These are phyloP conservation scores for Ephialtes manifestator DNA, from an alignment of 2,888 invertebrate species.

Conservation along the genomic window DNA sequence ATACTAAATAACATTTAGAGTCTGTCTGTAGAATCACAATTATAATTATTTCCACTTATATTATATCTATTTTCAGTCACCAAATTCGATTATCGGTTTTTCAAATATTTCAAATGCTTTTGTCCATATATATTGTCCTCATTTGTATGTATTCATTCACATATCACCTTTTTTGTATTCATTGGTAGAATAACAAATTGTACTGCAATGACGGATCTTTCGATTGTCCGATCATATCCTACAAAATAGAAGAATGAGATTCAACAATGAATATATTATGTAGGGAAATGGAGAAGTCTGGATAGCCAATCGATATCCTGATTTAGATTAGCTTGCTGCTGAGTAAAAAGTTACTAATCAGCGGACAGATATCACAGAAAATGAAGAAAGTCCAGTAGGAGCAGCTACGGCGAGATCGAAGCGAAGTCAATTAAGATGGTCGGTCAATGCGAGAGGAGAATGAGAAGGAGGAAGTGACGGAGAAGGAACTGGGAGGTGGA, in stretches of 20 bases:
- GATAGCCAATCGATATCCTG: too few relatives aligned
- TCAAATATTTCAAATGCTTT: too few relatives aligned
- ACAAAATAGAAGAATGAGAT: background rate
- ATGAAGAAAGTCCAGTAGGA: background rate
- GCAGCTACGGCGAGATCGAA: background rate
- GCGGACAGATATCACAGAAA: background rate
- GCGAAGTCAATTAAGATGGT: conserved; percentile 66
- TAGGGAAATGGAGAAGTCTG: background rate
- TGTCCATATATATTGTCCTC: too few relatives aligned
- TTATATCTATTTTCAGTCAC: too few relatives aligned
- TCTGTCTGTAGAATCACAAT: background rate
- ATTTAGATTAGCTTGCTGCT: background rate
- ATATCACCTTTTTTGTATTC: too few relatives aligned
- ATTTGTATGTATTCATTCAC: too few relatives aligned
- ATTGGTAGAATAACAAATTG: too few relatives aligned
- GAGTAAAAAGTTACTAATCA: background rate
- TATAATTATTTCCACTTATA: too few relatives aligned
- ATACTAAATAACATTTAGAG: background rate
- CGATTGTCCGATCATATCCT: too few relatives aligned
- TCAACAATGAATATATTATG: background rate
- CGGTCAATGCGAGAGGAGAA: conserved; percentile 23
- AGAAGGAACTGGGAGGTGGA: conserved; percentile 28
- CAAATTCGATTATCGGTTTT: too few relatives aligned
- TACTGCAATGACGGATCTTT: background rate
- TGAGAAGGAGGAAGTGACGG: conserved; percentile 20